Base-by-base conservation (phyloP, 2,113 vertebrate species). In the Hirundichthys speculiger region DNA sequence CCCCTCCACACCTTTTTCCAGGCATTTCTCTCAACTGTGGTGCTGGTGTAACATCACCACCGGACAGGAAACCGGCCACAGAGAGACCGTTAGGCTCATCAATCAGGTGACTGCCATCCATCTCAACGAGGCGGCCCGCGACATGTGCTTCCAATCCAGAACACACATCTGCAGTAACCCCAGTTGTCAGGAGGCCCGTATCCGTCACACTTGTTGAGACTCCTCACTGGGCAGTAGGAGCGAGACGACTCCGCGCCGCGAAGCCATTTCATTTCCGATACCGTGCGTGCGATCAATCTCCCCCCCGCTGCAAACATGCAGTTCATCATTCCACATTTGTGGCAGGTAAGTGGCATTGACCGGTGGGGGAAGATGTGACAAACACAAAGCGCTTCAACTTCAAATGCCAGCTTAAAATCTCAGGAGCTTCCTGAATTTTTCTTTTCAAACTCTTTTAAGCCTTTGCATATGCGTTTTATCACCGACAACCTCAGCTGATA, bases 211-310 rank as follows among this genome's bases (percentile, higher is more conserved):
- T 63, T 75, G 72, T 71, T 68, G 72, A 71, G 1, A 60, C 20
- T 53, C 27, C 43, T 62, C 20, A 47, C 30, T 2, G 2, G 53
- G 73, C 76, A 20, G 80, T 40, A 0, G 60, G 72, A 71, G 59
- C 63, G 68, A 78, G 86, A 85, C 78, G 83, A 72, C 73, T 81
- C 77, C 76, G 75, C 73, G 77, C 79, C 79, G 81, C 60, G 18
- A 27, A 79, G 75, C 74, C 68, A 80, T 89, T 87, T 83, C 43
- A 87, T 86, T 89, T 82, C 86, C 73, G 81, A 80, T 83, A 86
- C 71, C 84, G 69, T 69, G 58, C 59, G 66, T 53, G 69, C 70
- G 83, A 91, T 89, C 88, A 83, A 82, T 88, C 83, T 81, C 73
- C 60, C 73, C 60, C 67, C 67, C 1, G 54, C 73, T 42, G 51